Evolutionary conservation across 2,797 vertebrate species (phyloP).

Genomic region (Artibeus lituratus): DNA sequence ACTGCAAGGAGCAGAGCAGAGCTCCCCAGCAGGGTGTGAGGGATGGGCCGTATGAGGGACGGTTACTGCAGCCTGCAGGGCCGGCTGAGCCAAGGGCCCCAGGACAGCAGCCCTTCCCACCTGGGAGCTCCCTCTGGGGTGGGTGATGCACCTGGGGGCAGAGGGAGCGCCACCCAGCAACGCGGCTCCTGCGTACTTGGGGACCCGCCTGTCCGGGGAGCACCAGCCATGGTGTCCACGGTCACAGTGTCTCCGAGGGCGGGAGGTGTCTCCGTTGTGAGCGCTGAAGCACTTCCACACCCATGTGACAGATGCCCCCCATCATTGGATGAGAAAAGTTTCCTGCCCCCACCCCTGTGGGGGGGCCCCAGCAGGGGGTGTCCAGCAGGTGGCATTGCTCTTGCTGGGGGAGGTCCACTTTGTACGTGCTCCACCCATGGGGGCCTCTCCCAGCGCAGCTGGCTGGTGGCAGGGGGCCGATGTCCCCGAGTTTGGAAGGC

Average conservation of each 20-base stretch:
- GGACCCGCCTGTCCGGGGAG: not conserved
- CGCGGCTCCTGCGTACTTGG: not conserved
- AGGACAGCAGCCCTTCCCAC: not conserved
- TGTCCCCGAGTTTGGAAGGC: not conserved
- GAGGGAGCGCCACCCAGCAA: not conserved
- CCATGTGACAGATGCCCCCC: not conserved
- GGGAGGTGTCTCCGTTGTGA: rapidly evolving
- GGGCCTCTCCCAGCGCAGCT: not conserved
- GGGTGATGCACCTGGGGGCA: no score
- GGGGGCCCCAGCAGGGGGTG: no score
- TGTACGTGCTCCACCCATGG: rapidly evolving
- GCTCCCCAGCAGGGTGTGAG: not conserved
- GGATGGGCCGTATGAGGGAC: not conserved
- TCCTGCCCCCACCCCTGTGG: no score
- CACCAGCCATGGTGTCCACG: not conserved
- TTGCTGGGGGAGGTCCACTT: not conserved
- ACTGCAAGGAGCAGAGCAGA: no score
- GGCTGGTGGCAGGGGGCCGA: not conserved
- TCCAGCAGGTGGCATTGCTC: no score
- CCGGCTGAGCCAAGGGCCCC: rapidly evolving
- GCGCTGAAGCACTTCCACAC: rapidly evolving
- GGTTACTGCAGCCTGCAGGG: not conserved
- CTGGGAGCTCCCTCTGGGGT: not conserved
- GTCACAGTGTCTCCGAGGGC: not conserved
- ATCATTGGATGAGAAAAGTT: not conserved